phyloP scores from a whole-genome alignment of 2,113 vertebrate species.

The Thomomys bottae region DNA sequence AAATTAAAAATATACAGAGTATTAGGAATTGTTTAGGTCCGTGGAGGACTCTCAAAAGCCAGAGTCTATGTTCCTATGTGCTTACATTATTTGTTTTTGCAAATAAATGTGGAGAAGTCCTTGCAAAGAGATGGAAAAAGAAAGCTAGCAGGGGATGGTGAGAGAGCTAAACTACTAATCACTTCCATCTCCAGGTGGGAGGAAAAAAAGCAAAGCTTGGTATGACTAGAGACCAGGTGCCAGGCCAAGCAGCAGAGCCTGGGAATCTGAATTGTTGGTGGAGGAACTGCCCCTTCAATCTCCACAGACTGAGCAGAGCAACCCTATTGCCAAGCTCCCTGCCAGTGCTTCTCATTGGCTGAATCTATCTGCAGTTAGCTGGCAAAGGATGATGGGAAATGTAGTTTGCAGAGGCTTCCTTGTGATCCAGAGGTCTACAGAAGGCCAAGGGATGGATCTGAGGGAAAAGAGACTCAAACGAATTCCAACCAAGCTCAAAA shows the following conservation, averaged over 20 bases:
- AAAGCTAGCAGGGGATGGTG: not conserved
- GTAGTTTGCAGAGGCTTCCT: not conserved
- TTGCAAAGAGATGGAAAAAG: not conserved
- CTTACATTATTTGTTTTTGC: no score
- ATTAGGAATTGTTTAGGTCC: constrained; percentile 24
- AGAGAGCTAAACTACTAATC: not conserved
- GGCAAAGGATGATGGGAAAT: not conserved
- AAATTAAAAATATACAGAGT: constrained; percentile 5
- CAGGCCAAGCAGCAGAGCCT: not conserved
- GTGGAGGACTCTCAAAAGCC: not conserved
- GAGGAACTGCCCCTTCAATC: fast-evolving
- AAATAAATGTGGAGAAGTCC: not conserved
- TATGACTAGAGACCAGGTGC: not conserved
- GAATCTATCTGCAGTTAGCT: no score
- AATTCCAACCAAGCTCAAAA: not conserved
- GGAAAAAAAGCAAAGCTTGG: not conserved
- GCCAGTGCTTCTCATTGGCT: not conserved
- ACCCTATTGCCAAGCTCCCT: not conserved
- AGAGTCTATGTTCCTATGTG: no score
- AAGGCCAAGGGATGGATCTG: not conserved
- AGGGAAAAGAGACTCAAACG: no score
- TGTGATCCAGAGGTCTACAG: not conserved
- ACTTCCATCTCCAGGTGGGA: fast-evolving
- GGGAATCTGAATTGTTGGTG: not conserved
- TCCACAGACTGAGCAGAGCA: no score